phyloP scores from a whole-genome alignment of 2,113 vertebrate species.

The Callospermophilus lateralis region DNA sequence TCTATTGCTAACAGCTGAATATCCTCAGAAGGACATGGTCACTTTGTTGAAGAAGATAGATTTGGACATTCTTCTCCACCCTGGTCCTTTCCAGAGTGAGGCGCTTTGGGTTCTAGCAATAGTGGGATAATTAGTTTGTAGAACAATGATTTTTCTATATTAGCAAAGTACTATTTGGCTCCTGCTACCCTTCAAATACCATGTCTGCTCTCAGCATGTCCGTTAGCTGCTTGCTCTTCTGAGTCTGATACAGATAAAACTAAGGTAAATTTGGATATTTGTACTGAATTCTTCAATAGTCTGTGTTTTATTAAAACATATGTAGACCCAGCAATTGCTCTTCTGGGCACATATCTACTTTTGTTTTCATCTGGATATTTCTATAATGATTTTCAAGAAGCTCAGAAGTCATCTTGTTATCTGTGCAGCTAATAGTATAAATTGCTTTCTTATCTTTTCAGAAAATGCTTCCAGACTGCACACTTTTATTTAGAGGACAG shows the following conservation, averaged over 20 bases:
- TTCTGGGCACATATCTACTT: background rate
- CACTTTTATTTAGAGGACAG: constrained; percentile 98
- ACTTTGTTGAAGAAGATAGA: background rate
- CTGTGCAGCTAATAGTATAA: constrained; percentile 43
- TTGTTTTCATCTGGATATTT: constrained; percentile 21
- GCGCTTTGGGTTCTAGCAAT: background rate
- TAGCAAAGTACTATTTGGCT: constrained; percentile 7
- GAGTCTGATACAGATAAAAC: constrained; percentile 80
- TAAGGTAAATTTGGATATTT: constrained; percentile 61
- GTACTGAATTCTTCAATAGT: background rate
- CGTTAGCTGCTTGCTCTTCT: constrained; percentile 74
- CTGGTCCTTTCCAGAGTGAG: background rate
- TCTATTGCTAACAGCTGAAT: background rate
- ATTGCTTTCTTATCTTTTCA: constrained; percentile 83
- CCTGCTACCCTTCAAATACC: constrained; percentile 59
- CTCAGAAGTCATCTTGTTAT: background rate
- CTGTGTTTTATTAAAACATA: constrained; percentile 51
- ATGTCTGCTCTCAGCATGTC: constrained; percentile 65
- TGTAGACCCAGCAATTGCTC: background rate
- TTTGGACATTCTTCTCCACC: background rate
- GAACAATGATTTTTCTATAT: background rate
- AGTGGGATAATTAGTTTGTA: constrained; percentile 28
- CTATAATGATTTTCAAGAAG: constrained; percentile 56
- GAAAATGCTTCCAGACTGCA: constrained; percentile 98
- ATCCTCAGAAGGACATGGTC: background rate